Base-by-base conservation (phyloP, 2,797 vertebrate genomes). In the Sebastes kiyomatsui region DNA sequence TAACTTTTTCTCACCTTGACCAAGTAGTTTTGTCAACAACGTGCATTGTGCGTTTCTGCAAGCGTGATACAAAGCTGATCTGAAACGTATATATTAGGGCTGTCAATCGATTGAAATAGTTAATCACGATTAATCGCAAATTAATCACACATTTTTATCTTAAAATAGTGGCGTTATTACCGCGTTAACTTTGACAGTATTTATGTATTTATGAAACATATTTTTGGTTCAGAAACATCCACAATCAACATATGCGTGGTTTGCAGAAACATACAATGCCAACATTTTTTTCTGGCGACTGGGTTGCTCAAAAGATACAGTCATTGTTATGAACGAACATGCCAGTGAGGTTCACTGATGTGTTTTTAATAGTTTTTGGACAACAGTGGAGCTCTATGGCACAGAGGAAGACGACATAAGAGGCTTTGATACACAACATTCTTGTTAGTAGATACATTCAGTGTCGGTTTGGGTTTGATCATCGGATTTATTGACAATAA, bases 61-160 rank as follows among this genome's bases (percentile, higher is more conserved):
- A 56, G 22, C 12, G 2, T 55, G 10, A 56, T 25, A 0, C 0
- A 1, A 25, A 6, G 22, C 5, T 55, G 11, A 56, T 25, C 1
- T 46, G 16, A 46, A 46, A 46, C 1, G 42, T 46, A 46, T 46
- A 18, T 46, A 18, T 4, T 18, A 46, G 16, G 16, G 16, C 42
- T 46, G 42, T 46, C 16, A 4, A 20, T 46, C 42, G 1, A 46
- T 42, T 42, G 0, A 46, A 46, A 20, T 42, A 42, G 14, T 42
- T 46, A 46, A 46, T 46, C 3, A 46, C 0, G 7, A 49, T 49
- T 20, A 49, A 49, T 46, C 16, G 16, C 6, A 46, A 46, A 18
- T 46, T 7, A 46, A 46, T 46, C 16, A 42, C 2, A 35, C 2
- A 8, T 49, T 20, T 46, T 8, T 20, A 49, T 49, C 16, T 49